phyloP scores from a whole-genome alignment of 2,113 vertebrate genomes.

The Lonchura striata region DNA sequence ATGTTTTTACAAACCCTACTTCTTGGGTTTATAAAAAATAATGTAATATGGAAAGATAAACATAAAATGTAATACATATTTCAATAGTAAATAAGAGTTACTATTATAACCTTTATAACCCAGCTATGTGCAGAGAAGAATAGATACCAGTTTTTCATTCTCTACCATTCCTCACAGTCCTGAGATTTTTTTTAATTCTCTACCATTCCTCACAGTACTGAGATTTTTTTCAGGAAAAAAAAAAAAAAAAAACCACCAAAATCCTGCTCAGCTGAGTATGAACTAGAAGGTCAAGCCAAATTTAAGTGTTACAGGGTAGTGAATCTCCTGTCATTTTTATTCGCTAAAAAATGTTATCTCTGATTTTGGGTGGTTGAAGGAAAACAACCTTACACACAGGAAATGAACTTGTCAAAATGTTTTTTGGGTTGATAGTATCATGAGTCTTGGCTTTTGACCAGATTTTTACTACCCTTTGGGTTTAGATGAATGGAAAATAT shows the following conservation, averaged over 20 bases:
- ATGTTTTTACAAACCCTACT: no score
- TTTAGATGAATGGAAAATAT: conserved; percentile 6
- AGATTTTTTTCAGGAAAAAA: neutral
- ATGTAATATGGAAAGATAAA: neutral
- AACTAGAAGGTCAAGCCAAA: neutral
- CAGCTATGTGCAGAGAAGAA: neutral
- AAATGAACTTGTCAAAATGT: neutral
- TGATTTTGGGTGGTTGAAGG: neutral
- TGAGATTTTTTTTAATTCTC: neutral
- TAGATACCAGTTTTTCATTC: neutral
- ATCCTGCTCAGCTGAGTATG: neutral
- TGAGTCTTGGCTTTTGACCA: neutral
- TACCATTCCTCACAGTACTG: neutral
- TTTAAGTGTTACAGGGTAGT: neutral
- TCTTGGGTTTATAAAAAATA: neutral
- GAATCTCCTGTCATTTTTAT: neutral
- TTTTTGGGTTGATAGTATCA: neutral
- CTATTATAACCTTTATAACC: neutral
- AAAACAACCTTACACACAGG: neutral
- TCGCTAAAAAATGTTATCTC: neutral
- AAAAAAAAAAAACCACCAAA: neutral
- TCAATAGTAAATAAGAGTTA: neutral
- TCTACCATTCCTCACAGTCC: neutral
- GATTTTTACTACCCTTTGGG: neutral
- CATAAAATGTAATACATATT: neutral